Evolutionary conservation across 2,797 vertebrate genomes (phyloP).

Genomic region (Acanthopagrus latus): DNA sequence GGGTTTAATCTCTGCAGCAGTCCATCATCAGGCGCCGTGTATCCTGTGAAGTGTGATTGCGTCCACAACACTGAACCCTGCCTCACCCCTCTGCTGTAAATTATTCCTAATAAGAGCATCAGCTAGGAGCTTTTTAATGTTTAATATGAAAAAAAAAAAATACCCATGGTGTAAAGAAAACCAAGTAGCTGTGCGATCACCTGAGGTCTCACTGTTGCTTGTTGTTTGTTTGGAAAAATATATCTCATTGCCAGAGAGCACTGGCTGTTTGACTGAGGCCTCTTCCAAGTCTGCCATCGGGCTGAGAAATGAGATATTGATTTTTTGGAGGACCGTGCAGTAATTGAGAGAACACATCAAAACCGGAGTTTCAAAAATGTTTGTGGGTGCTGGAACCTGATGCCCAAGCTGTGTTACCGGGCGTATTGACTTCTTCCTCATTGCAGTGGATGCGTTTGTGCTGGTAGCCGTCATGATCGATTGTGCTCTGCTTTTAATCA

Average conservation of each 20-base stretch:
- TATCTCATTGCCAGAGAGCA: conserved; percentile 73
- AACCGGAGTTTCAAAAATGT: conserved; percentile 70
- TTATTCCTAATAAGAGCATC: conserved; percentile 28
- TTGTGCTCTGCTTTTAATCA: conserved; percentile 30
- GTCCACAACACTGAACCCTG: conserved; percentile 17
- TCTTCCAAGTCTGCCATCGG: conserved; percentile 79
- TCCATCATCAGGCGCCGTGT: conserved; percentile 16
- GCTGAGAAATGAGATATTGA: conserved; percentile 89
- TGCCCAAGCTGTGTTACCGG: conserved; percentile 39
- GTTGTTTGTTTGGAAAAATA: conserved; percentile 76
- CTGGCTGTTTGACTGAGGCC: conserved; percentile 77
- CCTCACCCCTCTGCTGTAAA: conserved; percentile 9
- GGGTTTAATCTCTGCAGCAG: conserved; percentile 41
- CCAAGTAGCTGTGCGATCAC: conserved; percentile 74
- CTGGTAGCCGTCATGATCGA: conserved; percentile 21
- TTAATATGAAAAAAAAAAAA: conserved; percentile 46
- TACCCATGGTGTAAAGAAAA: conserved; percentile 36
- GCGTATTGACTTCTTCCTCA: conserved; percentile 48
- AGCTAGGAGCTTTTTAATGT: conserved; percentile 7
- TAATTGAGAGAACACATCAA: conserved; percentile 80
- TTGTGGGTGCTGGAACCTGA: conserved; percentile 38
- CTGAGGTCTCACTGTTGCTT: conserved; percentile 70
- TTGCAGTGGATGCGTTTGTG: conserved; percentile 14
- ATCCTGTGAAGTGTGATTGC: conserved; percentile 14
- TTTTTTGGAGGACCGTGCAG: conserved; percentile 76